Conservation (phyloP, 2,113 vertebrate species). For the Corydoras sp. region DNA sequence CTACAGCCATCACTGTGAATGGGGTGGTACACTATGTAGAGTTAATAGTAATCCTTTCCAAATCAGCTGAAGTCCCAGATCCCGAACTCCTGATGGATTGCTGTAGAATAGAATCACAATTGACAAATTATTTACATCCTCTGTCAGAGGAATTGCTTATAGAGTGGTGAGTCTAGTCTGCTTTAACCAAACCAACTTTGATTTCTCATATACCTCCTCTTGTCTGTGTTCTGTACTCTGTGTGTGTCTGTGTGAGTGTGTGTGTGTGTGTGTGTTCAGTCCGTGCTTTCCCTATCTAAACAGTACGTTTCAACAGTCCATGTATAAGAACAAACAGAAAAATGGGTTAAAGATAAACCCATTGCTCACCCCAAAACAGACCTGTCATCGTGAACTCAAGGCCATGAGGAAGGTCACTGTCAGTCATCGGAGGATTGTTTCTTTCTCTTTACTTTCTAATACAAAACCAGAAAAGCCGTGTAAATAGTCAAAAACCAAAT, state of each 20-base stretch:
- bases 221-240: slow-evolving; percentile 8
- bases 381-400: slow-evolving; percentile 27
- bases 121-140: no score
- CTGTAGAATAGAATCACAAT: no score
- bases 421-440: slow-evolving; percentile 3
- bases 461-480: not conserved
- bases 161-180: no score
- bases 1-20: slow-evolving; percentile 41
- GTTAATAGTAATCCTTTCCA: no score
- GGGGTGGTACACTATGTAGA: no score
- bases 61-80: no score
- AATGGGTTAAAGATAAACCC: slow-evolving; percentile 64
- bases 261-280: no score
- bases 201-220: not conserved
- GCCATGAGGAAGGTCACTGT: not conserved
- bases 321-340: slow-evolving; percentile 31
- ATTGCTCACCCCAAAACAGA: slow-evolving; percentile 42
- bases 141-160: no score
- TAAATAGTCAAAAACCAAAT: not conserved
- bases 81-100: no score
- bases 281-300: slow-evolving; percentile 15
- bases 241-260: not conserved
- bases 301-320: slow-evolving; percentile 47
- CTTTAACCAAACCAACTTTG: not conserved
- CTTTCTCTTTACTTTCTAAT: not conserved